Base-by-base conservation (phyloP, 2,113 vertebrate genomes). In the Melanerpes formicivorus region DNA sequence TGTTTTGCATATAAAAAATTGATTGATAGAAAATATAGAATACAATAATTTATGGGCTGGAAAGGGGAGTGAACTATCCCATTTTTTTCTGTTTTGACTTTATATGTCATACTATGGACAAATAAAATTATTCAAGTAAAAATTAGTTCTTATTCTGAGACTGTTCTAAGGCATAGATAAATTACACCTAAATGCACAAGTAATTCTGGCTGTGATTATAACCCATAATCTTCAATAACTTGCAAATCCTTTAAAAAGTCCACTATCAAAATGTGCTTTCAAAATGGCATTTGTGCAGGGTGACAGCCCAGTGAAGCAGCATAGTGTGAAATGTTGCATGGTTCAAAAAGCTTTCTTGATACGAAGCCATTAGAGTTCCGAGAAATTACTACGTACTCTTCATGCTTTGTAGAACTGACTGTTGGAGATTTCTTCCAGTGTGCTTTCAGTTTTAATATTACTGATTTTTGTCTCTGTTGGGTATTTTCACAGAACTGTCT, bases 381-480 rank as follows among this genome's bases (percentile, higher is more conserved):
- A 88, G 80, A 66, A 81, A 60, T 72, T 5, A 48, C 22, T 65
- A 6, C 10, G 10, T 4, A 19, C 30, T 84, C 48, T 48, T 48
- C 8, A 48, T 29, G 83, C 90, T 91, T 75, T 75, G 56, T 70
- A 76, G 72, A 80, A 90, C 13, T 75, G 14, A 71, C 59, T 86
- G 21, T 56, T 78, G 88, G 59, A 93, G 87, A 44, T 76, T 84
- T 63, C 37, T 84, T 18, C 56, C 50, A 30, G 16, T 60, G 42
- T 21, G 30, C 23, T 87, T 94, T 89, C 44, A 55, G 90, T 96
- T 95, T 84, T 80, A 97, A 17, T 77, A 86, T 73, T 90, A 56
- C 19, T 96, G 90, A 60, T 74, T 94, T 84, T 93, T 80, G 46
- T 65, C 32, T 93, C 89, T 48, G 8, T 74, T 92, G 18, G 85